phyloP scores from a whole-genome alignment of 2,113 vertebrate species.

The Marcusenius ussheri region DNA sequence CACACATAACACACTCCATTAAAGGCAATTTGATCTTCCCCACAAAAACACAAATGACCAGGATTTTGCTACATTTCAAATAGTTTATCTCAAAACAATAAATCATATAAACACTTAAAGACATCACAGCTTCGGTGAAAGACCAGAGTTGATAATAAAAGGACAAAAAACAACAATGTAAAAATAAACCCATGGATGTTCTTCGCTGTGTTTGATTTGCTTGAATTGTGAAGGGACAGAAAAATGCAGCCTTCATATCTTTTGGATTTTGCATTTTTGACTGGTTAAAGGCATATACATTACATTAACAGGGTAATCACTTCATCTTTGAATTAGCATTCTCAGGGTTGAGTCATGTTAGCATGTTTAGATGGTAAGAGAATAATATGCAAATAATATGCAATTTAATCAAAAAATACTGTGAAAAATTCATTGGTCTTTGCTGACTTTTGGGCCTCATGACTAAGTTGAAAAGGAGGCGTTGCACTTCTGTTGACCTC shows the following conservation, averaged over 20 bases:
- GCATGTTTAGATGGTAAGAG: neutral
- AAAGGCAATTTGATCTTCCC: neutral
- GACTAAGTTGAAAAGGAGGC: neutral
- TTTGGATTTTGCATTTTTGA: neutral
- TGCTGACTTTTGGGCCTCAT: neutral
- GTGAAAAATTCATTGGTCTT: neutral
- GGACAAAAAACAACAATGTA: neutral
- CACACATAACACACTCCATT: neutral
- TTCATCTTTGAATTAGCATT: neutral
- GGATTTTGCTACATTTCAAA: neutral
- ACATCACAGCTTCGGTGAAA: neutral
- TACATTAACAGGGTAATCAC: neutral
- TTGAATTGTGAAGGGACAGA: neutral
- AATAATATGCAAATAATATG: conserved; percentile 12
- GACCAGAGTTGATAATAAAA: neutral
- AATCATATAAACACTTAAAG: neutral
- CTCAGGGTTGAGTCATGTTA: neutral
- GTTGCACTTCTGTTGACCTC: neutral
- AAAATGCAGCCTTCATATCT: neutral
- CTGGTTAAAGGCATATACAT: neutral
- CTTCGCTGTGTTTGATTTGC: neutral
- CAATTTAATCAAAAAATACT: neutral
- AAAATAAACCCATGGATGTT: conserved; percentile 1
- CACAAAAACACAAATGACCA: neutral
- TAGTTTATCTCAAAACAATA: conserved; percentile 6